These are phyloP conservation scores for Anser brachyrhynchus DNA, from an alignment of 2,113 vertebrate genomes.

Conservation along the genomic window DNA sequence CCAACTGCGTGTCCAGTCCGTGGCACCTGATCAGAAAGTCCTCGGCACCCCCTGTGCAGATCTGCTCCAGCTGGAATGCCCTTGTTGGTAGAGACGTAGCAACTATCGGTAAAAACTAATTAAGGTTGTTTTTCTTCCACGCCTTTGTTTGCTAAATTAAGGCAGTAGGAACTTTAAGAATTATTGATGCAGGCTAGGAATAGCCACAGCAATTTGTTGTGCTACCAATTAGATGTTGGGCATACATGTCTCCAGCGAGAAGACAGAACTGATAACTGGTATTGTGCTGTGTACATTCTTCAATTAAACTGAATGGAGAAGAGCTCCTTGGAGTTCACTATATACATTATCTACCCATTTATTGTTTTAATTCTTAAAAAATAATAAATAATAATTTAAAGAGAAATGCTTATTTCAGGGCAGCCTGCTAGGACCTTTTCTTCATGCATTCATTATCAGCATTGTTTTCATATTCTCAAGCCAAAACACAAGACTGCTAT, in stretches of 20 bases:
- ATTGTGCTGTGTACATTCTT: background rate
- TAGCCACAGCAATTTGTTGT: background rate
- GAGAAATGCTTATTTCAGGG: background rate
- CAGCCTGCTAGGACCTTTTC: background rate
- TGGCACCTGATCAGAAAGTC: background rate
- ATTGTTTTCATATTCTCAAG: background rate
- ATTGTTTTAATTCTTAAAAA: background rate
- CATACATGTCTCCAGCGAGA: background rate
- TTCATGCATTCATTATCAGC: background rate
- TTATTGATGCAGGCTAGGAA: background rate
- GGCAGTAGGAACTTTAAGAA: background rate
- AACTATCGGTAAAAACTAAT: background rate
- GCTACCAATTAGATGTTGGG: background rate
- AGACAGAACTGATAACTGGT: background rate
- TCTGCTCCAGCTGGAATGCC: background rate
- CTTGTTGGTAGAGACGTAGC: background rate
- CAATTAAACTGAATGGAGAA: background rate
- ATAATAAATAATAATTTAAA: background rate
- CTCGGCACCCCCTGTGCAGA: background rate
- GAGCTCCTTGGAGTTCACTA: background rate
- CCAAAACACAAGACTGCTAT: background rate
- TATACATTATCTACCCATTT: background rate
- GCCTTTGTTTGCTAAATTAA: slow-evolving; percentile 6
- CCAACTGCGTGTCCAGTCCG: background rate
- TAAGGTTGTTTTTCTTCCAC: background rate